Base-by-base conservation (phyloP, 2,888 invertebrate species). In the Camponotus fellah region DNA sequence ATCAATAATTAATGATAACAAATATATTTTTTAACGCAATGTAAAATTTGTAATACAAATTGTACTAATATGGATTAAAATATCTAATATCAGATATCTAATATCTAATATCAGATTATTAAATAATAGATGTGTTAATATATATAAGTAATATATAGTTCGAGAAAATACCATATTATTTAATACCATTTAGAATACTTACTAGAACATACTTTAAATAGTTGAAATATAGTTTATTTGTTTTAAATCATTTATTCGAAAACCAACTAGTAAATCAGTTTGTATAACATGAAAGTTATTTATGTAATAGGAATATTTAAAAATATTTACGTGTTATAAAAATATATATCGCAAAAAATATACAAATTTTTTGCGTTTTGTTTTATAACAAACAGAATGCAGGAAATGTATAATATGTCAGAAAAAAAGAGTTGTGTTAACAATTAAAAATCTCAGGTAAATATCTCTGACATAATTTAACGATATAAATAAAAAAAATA, bases 191-290 rank as follows among this genome's bases (percentile, higher is more conserved):
- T 3, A 9, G 14, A 58, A 69, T n/a, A 32, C 26, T 26, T 26
- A 26, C 2, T 26, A 26, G 26, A 26, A 26, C 26, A 17, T 6
- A 40, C 14, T 43, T 43, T 14, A 21, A 58, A n/a, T 21, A 43
- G 58, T 43, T 56, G 40, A 56, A n/a, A 21, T 43, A 32, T 43
- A 32, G 43, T 32, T 14, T 69, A 56, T 69, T 77, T 77, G 26
- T 69, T 77, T 69, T 34, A 10, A 43, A n/a, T n/a, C 58, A 77
- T 77, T 69, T 43, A 58, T 77, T 77, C 21, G 32, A 71, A 14
- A 69, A 77, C 21, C 37, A 66, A 2, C 21, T 53, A 43, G 8
- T 40, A 37, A 37, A n/a, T 10, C 0, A 12, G 43, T 69, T 58
- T 58, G 43, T 14, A 69, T 69, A 71, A 77, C 43, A 69, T 21